Base-by-base conservation (phyloP, 2,888 invertebrate species). In the Pelosia muscerda region DNA sequence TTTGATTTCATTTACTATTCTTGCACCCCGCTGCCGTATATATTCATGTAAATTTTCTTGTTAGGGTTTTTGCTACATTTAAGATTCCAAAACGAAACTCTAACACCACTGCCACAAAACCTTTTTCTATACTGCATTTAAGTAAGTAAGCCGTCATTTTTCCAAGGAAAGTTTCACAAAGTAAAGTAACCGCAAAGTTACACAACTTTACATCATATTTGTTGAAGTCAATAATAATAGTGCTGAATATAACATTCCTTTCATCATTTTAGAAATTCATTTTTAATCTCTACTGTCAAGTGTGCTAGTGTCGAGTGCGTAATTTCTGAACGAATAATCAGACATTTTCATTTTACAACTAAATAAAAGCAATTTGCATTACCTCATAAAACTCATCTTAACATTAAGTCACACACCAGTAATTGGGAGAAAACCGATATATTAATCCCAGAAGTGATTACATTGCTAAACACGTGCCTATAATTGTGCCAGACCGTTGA, bases 271-370 rank as follows among this genome's bases (percentile, higher is more conserved):
- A 15, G 19, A 15, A 11, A 2, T 22, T 23, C 38, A 13, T 15
- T 2, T 15, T 38, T 15, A 4, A n/a, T n/a, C 15, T 15, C 15
- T 42, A 19, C 42, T 42, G 42, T 42, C 19, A 26, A 28, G 10
- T 13, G 31, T n/a, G 5, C n/a, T 23, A 10, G n/a, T 61, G 49
- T 10, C 25, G 23, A 34, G 25, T 34, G 23, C 19, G 2, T 23
- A n/a, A 53, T 60, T 66, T 66, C 65, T 38, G 55, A 66, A 66
- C 66, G 66, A 61, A 42, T 19, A 31, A 15, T 53, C 55, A 82
- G 84, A 83, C 84, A 85, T 85, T 78, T 85, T 84, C 78, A 69
- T 80, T 78, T 62, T 53, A 75, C 81, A 83, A 75, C 85, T 38
- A 38, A 87, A 86, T 86, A 86, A 81, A 85, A 77, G 79, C 76